Base-by-base conservation (phyloP, 2,797 vertebrate species). In the Moxostoma hubbsi region DNA sequence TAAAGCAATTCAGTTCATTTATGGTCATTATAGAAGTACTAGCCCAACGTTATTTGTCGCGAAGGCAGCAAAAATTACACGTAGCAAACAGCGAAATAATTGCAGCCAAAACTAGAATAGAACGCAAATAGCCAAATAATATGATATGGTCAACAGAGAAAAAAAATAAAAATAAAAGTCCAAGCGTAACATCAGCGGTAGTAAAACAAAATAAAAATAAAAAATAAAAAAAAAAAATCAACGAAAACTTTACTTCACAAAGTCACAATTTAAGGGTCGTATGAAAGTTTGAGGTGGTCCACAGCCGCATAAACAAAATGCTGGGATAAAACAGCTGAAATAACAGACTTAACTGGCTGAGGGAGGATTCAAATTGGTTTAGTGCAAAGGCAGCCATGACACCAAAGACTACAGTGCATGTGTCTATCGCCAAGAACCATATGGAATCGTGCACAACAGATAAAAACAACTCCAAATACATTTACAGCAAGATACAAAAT, bases 371-470 rank as follows among this genome's bases (percentile, higher is more conserved):
- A 63, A 61, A 67, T 36, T 55, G 61, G 73, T 73, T 70, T 72
- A 74, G 61, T 53, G 76, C 61, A 43, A 46, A 67, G 78, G 87
- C 88, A 84, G 90, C 88, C 89, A 87, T 89, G 87, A 85, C 85
- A 85, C 86, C 66, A 54, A 6, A 63, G 46, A 80, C 68, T 63
- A 16, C 54, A 16, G 61, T 11, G 66, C 77, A 62, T 63, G 49
- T 65, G 73, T 55, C 80, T 82, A 85, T 68, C 73, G 61, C 24
- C 59, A 54, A 75, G 80, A 73, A 75, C 77, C 82, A 77, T 70
- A 47, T 68, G 64, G 81, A 63, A 16, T 15, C 63, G 61, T 36
- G 36, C 77, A 67, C 70, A 77, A n/a, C 59, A 69, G n/a, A n/a
- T 49, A 24, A 2, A 24, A 24, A 24, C 74, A 65, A 73, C 64